phyloP scores from a whole-genome alignment of 1,140 invertebrate genomes.

The Zaprionus tsacasi region DNA sequence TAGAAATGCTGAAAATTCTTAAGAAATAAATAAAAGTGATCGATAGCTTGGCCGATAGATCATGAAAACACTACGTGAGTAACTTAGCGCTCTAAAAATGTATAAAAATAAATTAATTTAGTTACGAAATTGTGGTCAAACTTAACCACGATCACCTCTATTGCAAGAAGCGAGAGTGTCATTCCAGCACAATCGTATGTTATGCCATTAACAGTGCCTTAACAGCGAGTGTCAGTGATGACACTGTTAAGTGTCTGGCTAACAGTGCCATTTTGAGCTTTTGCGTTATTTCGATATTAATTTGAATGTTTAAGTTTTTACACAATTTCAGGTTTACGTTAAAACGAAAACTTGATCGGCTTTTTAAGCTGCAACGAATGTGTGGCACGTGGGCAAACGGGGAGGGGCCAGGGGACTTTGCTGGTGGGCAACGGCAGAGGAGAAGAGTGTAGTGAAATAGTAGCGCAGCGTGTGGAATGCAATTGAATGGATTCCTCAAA shows the following conservation, averaged over 20 bases:
- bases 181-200: constrained; percentile 1
- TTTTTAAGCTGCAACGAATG: background rate
- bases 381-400: background rate
- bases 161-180: background rate
- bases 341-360: constrained; percentile 5
- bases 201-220: background rate
- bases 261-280: constrained; percentile 27
- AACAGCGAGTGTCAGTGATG: constrained; percentile 6
- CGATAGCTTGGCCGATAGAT: no score
- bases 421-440: background rate
- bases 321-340: background rate
- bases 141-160: background rate
- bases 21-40: no score
- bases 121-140: no score
- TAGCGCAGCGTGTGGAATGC: constrained; percentile 6
- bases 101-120: no score
- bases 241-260: background rate
- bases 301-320: constrained; percentile 19
- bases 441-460: background rate
- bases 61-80: no score
- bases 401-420: no score
- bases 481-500: constrained; percentile 34
- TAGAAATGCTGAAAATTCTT: no score
- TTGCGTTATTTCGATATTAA: constrained; percentile 23
- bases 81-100: no score